Percentiles rank a stretch among this genome's conserved stretches.
phyloP scores from a whole-genome alignment of 2,797 vertebrate genomes.

The Danio aesculapii region DNA sequence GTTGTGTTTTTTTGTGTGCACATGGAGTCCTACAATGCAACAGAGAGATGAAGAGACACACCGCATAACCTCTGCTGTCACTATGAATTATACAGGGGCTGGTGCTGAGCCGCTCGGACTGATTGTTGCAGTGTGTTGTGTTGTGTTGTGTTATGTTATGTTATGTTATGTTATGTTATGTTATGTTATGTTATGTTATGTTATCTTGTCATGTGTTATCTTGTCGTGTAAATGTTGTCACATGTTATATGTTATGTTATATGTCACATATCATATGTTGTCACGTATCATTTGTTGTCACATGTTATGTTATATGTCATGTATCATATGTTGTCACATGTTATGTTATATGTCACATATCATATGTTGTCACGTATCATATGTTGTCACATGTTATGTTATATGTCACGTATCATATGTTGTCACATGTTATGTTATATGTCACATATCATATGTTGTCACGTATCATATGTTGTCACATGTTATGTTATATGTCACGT shows the following conservation, averaged over 20 bases:
- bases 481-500: neutral
- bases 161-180: neutral
- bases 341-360: neutral
- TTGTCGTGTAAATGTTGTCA: neutral
- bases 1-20: conserved; percentile 49
- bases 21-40: neutral
- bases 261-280: neutral
- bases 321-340: no score
- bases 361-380: neutral
- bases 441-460: neutral
- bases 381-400: no score
- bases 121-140: neutral
- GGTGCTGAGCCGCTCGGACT: neutral
- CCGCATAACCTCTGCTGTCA: conserved; percentile 71
- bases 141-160: neutral
- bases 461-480: no score
- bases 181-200: neutral
- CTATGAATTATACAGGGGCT: conserved; percentile 61
- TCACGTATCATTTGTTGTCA: no score
- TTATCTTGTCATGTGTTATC: neutral
- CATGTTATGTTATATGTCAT: no score
- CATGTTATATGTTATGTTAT: neutral
- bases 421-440: neutral
- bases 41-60: conserved; percentile 24
- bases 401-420: neutral